A percentile compares a stretch with the other conserved stretches of the same genome.
Conservation (phyloP, 2,797 vertebrate genomes). For the Carapus acus region DNA sequence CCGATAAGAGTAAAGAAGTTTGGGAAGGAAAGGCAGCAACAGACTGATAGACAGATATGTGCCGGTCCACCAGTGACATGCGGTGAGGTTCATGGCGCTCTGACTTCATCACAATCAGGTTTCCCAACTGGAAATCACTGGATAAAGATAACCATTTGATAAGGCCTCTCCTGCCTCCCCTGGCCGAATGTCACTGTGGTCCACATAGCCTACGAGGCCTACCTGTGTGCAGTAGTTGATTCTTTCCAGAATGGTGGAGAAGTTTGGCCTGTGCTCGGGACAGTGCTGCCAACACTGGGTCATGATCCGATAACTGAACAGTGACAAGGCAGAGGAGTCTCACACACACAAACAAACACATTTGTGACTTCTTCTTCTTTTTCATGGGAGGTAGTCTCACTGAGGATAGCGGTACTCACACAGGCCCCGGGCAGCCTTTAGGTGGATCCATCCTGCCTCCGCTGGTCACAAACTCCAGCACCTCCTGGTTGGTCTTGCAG, state of each 20-base stretch:
- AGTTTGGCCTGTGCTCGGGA: conserved; percentile 85
- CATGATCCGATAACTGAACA: conserved; percentile 83
- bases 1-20: background rate
- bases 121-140: no score
- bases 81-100: no score
- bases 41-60: background rate
- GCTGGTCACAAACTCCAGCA: conserved; percentile 86
- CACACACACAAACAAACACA: conserved; percentile 14
- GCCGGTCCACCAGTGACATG: no score
- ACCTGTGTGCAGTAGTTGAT: conserved; percentile 92
- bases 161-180: no score
- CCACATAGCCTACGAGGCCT: no score
- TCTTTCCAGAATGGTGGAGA: conserved; percentile 85
- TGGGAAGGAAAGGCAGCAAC: background rate
- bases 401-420: conserved; percentile 74
- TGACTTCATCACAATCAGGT: no score
- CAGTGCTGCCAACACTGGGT: conserved; percentile 93
- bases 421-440: conserved; percentile 85
- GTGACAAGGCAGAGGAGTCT: background rate
- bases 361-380: background rate
- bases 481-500: conserved; percentile 90
- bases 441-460: conserved; percentile 90
- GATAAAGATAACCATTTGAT: no score
- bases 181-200: no score
- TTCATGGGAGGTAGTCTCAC: background rate